Conservation (phyloP, 2,113 vertebrate genomes). For the Miniopterus natalensis region DNA sequence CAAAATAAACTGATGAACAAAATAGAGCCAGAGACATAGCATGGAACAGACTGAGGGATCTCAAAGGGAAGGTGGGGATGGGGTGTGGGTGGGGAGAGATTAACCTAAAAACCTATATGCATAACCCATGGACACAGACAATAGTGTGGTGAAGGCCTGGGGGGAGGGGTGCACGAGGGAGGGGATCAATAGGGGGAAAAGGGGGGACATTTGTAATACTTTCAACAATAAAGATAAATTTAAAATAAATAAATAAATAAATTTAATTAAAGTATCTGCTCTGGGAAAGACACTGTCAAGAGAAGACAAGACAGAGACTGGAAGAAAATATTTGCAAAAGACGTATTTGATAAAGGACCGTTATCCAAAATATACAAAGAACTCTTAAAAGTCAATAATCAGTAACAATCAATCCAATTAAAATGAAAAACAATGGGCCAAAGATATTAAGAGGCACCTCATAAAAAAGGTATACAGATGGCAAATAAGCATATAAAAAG, state of each 20-base stretch:
- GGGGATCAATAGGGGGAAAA: too few species aligned
- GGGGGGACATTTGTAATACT: too few species aligned
- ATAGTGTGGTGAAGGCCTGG: too few species aligned
- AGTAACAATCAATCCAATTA: neutral
- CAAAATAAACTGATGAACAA: too few species aligned
- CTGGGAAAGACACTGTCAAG: neutral
- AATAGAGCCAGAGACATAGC: too few species aligned
- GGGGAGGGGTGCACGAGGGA: too few species aligned
- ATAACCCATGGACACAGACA: too few species aligned
- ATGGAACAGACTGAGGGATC: too few species aligned
- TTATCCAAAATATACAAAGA: neutral
- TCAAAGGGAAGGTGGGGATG: too few species aligned
- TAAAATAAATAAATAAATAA: neutral
- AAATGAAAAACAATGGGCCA: neutral
- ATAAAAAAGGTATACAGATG: neutral
- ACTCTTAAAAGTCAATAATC: neutral
- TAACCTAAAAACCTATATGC: too few species aligned
- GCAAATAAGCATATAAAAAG: neutral
- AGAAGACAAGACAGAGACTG: neutral
- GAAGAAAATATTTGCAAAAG: neutral
- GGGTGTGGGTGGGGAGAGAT: too few species aligned
- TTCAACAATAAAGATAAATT: too few species aligned
- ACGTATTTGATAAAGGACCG: neutral
- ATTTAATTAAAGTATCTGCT: neutral
- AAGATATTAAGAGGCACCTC: neutral